A percentile compares a stretch with the other conserved stretches of the same genome.
These are phyloP conservation scores for Ceyx margarethae DNA, from an alignment of 2,113 vertebrate genomes.

Conservation along the genomic window DNA sequence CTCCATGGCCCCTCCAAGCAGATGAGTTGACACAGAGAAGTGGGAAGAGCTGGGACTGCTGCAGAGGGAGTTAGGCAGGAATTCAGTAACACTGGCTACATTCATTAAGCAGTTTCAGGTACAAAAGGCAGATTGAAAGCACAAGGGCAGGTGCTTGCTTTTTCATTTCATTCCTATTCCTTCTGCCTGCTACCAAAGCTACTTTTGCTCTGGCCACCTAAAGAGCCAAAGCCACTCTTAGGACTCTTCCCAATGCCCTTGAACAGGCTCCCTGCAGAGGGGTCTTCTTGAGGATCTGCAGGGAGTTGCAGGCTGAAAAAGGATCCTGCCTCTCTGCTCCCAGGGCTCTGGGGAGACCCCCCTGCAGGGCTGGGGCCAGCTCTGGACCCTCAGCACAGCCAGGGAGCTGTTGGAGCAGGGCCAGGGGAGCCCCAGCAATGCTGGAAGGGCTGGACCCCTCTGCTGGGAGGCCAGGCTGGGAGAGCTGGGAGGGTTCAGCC, in stretches of 20 bases:
- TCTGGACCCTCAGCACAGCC: too few species aligned
- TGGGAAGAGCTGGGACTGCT: background rate
- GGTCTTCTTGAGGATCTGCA: background rate
- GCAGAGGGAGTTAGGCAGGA: accelerated
- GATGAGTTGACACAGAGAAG: background rate
- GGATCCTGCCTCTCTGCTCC: too few species aligned
- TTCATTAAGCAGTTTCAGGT: background rate
- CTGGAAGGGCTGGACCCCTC: too few species aligned
- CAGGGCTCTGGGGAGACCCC: too few species aligned
- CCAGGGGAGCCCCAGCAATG: too few species aligned
- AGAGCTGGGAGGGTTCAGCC: too few species aligned
- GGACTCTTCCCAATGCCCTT: background rate
- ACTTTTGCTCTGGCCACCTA: background rate
- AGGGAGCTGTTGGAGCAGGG: too few species aligned
- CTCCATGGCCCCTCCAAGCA: background rate
- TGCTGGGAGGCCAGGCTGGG: too few species aligned
- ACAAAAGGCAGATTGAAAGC: background rate
- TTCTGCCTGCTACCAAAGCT: background rate
- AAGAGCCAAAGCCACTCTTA: background rate
- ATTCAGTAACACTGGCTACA: background rate
- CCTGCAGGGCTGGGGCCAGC: too few species aligned
- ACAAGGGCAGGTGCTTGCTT: background rate
- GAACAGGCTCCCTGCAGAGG: background rate
- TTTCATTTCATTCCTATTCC: background rate
- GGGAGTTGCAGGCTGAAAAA: background rate